Evolutionary conservation across 2,888 invertebrate species (phyloP).

Genomic region (Nymphalis polychloros): DNA sequence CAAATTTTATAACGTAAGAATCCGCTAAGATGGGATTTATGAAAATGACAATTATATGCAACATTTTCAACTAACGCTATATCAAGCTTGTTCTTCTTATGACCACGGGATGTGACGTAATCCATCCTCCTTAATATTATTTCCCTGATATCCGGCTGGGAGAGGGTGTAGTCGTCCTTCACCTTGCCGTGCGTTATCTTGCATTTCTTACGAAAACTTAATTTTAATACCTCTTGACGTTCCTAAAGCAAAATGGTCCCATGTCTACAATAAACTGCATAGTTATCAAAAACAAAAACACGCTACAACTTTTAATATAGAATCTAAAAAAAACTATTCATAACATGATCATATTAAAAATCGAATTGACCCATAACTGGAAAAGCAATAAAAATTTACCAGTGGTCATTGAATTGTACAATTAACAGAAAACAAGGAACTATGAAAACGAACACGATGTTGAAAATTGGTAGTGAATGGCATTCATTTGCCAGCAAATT

Average conservation of each 20-base stretch:
- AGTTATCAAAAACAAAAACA: too few relatives aligned
- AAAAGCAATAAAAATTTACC: too few relatives aligned
- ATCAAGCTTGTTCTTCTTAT: conserved; percentile 33
- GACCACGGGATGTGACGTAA: conserved; percentile 32
- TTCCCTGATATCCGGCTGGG: conserved; percentile 38
- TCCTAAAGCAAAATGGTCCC: conserved; percentile 17
- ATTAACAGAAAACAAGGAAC: too few relatives aligned
- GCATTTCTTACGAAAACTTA: conserved; percentile 30
- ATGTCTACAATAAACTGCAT: not conserved
- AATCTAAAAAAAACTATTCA: too few relatives aligned
- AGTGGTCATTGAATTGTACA: too few relatives aligned
- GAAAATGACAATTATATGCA: not conserved
- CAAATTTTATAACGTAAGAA: too few relatives aligned
- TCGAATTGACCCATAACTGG: too few relatives aligned
- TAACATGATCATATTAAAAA: too few relatives aligned
- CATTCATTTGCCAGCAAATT: too few relatives aligned
- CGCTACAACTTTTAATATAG: not conserved
- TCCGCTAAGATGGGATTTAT: too few relatives aligned
- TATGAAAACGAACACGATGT: too few relatives aligned
- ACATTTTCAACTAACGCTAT: conserved; percentile 32
- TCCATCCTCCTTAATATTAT: conserved; percentile 41
- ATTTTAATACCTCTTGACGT: conserved; percentile 26
- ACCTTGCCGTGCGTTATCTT: conserved; percentile 36
- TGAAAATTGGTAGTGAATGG: too few relatives aligned
- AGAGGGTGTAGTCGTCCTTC: conserved; percentile 28